Base-by-base conservation (phyloP, 2,113 vertebrate species). In the Cryptoleucopteryx plumbea region DNA sequence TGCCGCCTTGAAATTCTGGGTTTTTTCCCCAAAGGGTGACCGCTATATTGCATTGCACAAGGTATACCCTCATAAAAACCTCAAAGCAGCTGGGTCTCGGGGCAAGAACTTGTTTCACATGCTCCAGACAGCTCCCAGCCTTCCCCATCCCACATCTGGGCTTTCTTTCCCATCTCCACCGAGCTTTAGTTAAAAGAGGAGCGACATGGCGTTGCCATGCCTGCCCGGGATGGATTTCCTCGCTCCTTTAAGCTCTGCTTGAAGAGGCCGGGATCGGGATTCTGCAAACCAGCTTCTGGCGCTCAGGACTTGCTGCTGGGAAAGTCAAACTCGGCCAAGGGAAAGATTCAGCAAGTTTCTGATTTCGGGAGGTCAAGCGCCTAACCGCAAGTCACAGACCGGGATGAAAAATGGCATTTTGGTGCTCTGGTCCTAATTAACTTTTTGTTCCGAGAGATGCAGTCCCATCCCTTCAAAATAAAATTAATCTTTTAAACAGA, bases 371-470 rank as follows among this genome's bases (percentile, higher is more conserved):
- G 96, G 96, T 93, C 95, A 86, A 29, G 29, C 55, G 10, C 65
- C 36, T 16, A 94, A 86, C 94, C 80, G 0, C 95, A 34, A 90
- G 79, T 93, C 93, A 40, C 56, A 90, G 75, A 61, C 20, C 0
- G 53, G 82, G 74, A 94, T 96, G 90, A 96, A 94, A 96, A 97
- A 93, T 74, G 90, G 94, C 83, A 42, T 93, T 94, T 91, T n/a
- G 93, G 93, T 78, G 52, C 91, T 97, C 97, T 96, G 95, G 91
- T 97, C 96, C 88, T 79, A 65, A 96, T 97, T 97, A 96, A 92
- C 58, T 63, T 94, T 94, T 75, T 96, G 94, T 97, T 96, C 96
- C 0, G 1, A 93, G 91, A 66, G 90, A 68, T 88, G 86, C n/a
- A 7, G 81, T 50, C 79, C 95, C 52, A 12, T 66, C 87, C 91